Evolutionary conservation across 2,888 invertebrate species (phyloP), one percentile per base, ranked within the genome.

Genomic region (Halocaridina rubra): DNA sequence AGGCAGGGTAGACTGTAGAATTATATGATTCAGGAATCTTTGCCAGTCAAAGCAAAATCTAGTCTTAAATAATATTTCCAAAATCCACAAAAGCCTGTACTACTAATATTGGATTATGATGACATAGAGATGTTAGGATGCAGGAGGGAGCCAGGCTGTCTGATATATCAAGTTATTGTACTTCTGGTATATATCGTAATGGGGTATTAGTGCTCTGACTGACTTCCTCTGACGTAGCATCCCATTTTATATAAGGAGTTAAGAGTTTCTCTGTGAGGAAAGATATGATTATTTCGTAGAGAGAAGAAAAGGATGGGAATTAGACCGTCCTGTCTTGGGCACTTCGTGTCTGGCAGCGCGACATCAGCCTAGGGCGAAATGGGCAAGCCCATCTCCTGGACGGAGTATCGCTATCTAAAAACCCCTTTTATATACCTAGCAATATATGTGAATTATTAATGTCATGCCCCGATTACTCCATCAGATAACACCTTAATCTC

Each of bases 321-420:
- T 10, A 59, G 59, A 59, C 22, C 4, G 5, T 69, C 8, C 19
- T 3, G 32, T 19, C n/a, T 2, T n/a, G 39, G 53, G 72, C 19
- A 33, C 13, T 24, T 30, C 13, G 59, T 39, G 82, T 29, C 82
- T 82, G 82, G 82, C 82, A 82, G 82, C 27, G 71, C 19, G 27
- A 71, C 29, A 8, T 10, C n/a, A 69, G 78, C 86, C 86, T 81
- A 61, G 67, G 81, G 86, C 86, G 71, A 86, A 81, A 81, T 86
- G 81, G 86, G 86, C 86, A 86, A 86, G 86, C 86, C 85, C 85
- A 78, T 80, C 61, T 24, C 80, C 72, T 29, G 33, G 57, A 27
- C 80, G 33, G 10, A 80, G 85, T 85, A 86, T 86, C 74, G 61
- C 19, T 27, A 72, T n/a, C 75, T 53, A 29, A 64, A 24, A 71